A percentile compares a stretch with the other conserved stretches of the same genome.
Conservation (phyloP, 2,113 vertebrate genomes). For the Lota lota region DNA sequence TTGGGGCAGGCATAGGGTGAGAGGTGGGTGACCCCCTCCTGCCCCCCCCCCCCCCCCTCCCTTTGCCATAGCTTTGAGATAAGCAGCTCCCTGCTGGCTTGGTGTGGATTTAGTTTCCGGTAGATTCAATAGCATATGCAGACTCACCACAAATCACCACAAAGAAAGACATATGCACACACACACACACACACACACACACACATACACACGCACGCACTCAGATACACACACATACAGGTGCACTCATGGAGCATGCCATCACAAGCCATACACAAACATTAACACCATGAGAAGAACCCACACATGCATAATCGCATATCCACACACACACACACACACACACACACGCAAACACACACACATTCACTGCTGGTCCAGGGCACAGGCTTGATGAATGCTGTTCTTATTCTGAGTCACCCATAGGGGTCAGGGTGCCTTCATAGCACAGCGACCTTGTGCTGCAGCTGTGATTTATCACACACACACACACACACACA, state of each 20-base stretch:
- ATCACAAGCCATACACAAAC: no score
- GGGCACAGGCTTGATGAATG: background rate
- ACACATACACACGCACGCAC: no score
- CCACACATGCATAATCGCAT: background rate
- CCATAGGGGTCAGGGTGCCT: slow-evolving; percentile 62
- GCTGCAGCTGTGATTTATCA: slow-evolving; percentile 17
- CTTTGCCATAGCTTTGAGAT: no score
- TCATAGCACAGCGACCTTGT: slow-evolving; percentile 27
- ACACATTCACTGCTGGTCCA: background rate
- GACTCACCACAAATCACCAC: background rate
- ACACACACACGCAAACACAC: slow-evolving; percentile 1
- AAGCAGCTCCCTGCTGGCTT: slow-evolving; percentile 21
- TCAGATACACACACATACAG: no score
- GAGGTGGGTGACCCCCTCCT: no score
- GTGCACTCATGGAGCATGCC: no score
- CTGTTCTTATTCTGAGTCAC: slow-evolving; percentile 34
- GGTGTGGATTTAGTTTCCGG: slow-evolving; percentile 4
- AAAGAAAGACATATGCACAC: no score
- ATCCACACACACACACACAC: slow-evolving; percentile 1
- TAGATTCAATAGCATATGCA: slow-evolving; percentile 21
- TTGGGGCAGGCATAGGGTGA: slow-evolving; percentile 3
- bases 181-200: no score
- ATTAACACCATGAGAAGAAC: background rate
- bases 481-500: background rate
- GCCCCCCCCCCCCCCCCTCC: no score